A percentile compares a stretch with the other conserved stretches of the same genome.
phyloP scores from a whole-genome alignment of 37 sponge, comb jelly and placozoan genomes.

The Geodia barretti region DNA sequence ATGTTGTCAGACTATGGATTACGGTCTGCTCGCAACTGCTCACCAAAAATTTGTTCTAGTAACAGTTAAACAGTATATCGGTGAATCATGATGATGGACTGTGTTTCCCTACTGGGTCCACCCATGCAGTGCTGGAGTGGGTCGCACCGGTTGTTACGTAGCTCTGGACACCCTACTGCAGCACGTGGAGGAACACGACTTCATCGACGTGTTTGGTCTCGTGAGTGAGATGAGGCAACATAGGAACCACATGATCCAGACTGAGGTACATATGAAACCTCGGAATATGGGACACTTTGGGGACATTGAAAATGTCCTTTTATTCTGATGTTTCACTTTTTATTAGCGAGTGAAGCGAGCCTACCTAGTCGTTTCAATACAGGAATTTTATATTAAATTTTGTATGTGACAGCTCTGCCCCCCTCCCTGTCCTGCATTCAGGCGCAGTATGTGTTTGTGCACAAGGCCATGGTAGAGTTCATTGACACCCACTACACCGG shows the following conservation, averaged over 20 bases:
- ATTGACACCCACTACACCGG: slow-evolving; percentile 13
- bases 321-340: neutral
- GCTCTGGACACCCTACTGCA: slow-evolving; percentile 81
- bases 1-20: no score
- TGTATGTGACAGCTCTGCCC: neutral
- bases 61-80: no score
- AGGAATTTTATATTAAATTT: neutral
- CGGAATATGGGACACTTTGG: no score
- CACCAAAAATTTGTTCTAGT: no score
- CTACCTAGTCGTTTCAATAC: no score
- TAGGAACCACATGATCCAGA: slow-evolving; percentile 91
- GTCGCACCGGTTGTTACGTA: slow-evolving; percentile 88
- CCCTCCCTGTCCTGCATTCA: no score
- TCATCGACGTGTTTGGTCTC: slow-evolving; percentile 77
- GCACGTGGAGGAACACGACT: slow-evolving; percentile 67
- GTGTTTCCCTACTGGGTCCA: no score
- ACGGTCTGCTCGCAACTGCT: no score
- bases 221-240: slow-evolving; percentile 89
- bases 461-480: slow-evolving; percentile 74
- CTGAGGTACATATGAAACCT: slow-evolving; percentile 77
- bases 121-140: slow-evolving; percentile 89
- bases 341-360: no score
- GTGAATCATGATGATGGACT: no score
- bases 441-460: slow-evolving; percentile 89
- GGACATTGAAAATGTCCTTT: no score